Conservation (phyloP, 2,113 vertebrate species). For the Protobothrops flavoviridis region DNA sequence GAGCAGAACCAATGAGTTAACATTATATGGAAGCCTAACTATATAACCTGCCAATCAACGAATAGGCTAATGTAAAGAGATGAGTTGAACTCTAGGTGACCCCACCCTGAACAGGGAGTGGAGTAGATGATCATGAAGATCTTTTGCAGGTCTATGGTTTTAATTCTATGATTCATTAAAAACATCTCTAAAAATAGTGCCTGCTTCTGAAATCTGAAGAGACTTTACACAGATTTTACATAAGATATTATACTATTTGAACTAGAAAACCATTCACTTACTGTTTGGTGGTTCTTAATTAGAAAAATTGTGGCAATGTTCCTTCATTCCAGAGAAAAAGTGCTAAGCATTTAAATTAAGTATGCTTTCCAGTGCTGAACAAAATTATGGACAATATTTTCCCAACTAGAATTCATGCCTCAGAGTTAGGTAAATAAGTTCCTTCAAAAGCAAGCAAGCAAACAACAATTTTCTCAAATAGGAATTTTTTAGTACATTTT, state of each 20-base stretch:
- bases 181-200: no score
- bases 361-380: slow-evolving; percentile 73
- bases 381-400: background rate
- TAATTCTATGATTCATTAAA: no score
- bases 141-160: no score
- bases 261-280: slow-evolving; percentile 33
- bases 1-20: no score
- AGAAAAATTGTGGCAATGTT: slow-evolving; percentile 32
- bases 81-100: no score
- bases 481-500: background rate
- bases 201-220: no score
- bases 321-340: background rate
- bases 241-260: slow-evolving; percentile 23
- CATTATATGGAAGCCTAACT: no score
- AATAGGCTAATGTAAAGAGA: no score
- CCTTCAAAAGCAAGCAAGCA: background rate
- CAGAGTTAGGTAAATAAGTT: background rate
- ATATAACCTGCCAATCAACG: no score
- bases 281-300: slow-evolving; percentile 34
- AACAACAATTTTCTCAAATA: background rate
- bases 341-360: slow-evolving; percentile 56
- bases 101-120: no score
- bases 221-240: background rate
- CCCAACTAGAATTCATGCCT: background rate
- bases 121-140: no score